These are phyloP conservation scores for Pammene fasciana DNA, from an alignment of 2,888 invertebrate genomes.

Conservation along the genomic window DNA sequence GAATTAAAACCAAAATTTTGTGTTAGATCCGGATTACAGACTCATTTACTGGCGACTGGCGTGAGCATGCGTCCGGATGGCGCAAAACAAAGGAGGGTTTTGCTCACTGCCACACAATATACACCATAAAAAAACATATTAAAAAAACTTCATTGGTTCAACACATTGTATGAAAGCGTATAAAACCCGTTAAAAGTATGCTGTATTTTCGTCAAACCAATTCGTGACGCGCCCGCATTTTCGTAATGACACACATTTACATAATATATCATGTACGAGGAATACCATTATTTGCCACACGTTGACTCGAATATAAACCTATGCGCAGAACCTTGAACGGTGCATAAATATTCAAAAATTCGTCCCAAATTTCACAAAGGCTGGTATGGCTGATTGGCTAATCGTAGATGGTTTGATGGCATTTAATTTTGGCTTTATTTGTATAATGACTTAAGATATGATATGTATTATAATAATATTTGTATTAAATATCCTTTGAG, in stretches of 20 bases:
- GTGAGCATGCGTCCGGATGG: too few species aligned
- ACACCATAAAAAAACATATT: too few species aligned
- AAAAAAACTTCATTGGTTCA: background rate
- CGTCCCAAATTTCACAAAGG: conserved; percentile 67
- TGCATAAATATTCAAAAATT: conserved; percentile 70
- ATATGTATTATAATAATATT: background rate
- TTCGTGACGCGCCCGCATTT: conserved; percentile 22
- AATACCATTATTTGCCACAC: conserved; percentile 35
- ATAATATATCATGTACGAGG: conserved; percentile 38
- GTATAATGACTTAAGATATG: background rate
- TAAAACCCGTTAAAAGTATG: conserved; percentile 1
- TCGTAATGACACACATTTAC: conserved; percentile 33
- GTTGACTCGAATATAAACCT: conserved; percentile 41
- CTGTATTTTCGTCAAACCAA: conserved; percentile 8
- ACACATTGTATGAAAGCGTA: background rate
- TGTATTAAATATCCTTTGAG: too few species aligned
- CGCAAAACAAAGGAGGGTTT: too few species aligned
- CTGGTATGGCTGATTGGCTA: conserved; percentile 63
- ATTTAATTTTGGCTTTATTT: conserved; percentile 51
- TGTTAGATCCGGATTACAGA: too few species aligned
- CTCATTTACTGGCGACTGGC: too few species aligned
- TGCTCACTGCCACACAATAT: too few species aligned
- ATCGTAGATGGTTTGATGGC: conserved; percentile 62
- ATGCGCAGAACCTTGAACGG: conserved; percentile 67
- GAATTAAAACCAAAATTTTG: too few species aligned